Percentiles rank a stretch among this genome's conserved stretches.
Evolutionary conservation across 2,888 invertebrate species (phyloP).

Genomic region (Ctenicera cuprea): DNA sequence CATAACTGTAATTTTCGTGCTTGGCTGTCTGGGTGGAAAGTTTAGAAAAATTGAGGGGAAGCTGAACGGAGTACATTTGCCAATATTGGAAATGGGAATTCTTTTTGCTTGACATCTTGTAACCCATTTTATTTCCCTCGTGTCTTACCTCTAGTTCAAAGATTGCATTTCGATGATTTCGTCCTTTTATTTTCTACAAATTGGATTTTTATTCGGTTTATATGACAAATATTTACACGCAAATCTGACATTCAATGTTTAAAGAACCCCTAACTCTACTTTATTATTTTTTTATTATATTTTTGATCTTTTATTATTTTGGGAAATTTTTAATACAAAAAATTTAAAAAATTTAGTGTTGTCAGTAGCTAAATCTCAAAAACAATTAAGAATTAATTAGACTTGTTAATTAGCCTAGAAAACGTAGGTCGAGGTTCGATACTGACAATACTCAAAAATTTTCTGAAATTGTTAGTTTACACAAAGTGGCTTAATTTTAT

Average conservation of each 20-base stretch:
- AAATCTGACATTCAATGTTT: not conserved
- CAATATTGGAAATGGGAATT: slow-evolving; percentile 33
- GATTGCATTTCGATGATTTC: slow-evolving; percentile 32
- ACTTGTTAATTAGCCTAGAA: no score
- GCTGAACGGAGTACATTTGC: not conserved
- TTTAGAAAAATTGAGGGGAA: slow-evolving; percentile 3
- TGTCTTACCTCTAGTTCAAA: slow-evolving; percentile 25
- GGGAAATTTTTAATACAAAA: no score
- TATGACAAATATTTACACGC: slow-evolving; percentile 12
- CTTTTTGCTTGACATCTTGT: slow-evolving; percentile 23
- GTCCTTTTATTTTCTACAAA: slow-evolving; percentile 29
- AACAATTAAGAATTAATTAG: no score
- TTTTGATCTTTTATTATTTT: no score
- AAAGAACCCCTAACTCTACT: no score
- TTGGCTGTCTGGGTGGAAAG: not conserved
- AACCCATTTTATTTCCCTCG: slow-evolving; percentile 36
- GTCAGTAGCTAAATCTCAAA: no score
- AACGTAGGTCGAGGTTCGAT: no score
- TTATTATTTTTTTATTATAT: no score
- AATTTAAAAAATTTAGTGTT: no score
- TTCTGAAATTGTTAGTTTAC: no score
- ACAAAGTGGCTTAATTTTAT: no score
- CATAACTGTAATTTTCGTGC: not conserved
- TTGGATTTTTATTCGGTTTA: slow-evolving; percentile 38
- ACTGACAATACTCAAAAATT: no score